Base-by-base conservation (phyloP, 1,140 invertebrate species). In the Cylas formicarius region DNA sequence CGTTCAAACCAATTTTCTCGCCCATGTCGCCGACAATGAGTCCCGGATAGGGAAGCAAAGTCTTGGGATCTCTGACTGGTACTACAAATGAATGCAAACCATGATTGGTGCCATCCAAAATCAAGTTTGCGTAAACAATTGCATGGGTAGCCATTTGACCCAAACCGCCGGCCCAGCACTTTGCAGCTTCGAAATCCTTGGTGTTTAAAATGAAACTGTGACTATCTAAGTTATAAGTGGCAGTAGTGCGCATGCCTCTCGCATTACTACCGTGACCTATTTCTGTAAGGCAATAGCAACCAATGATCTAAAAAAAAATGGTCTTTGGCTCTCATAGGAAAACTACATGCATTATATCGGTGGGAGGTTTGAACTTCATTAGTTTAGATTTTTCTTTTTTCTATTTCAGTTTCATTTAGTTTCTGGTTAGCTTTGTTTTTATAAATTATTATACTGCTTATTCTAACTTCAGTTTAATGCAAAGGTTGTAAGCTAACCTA, bases 241-340 rank as follows among this genome's bases (percentile, higher is more conserved):
- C 92, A n/a, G 79, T 87, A 1, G 94, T 97, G 50, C 84, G 75
- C 73, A 97, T 86, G 20, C 80, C 81, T 56, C 87, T 90, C 3
- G 87, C 89, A 66, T 97, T 95, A 17, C 87, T 91, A 1, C 94
- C 94, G 71, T 97, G 93, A 26, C 84, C 78, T 33, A 97, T 75
- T 72, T 97, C 94, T n/a, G 94, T 97, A 29, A 97, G 65, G 9
- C 87, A 86, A 68, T 95, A 87, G 60, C 86, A 90, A 2, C 88
- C 86, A 41, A 80, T 67, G 20, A 83, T 75, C 77, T 81, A 53
- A 20, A 50, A 49, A 2, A 19, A 29, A 11, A n/a, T 37, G 10
- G n/a, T n/a, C n/a, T n/a, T n/a, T n/a, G n/a, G n/a, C n/a, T n/a
- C n/a, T n/a, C n/a, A n/a, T n/a, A n/a, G n/a, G n/a, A n/a, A n/a